Conservation (phyloP, 2,888 invertebrate genomes). For the Augochlorella aurata region DNA sequence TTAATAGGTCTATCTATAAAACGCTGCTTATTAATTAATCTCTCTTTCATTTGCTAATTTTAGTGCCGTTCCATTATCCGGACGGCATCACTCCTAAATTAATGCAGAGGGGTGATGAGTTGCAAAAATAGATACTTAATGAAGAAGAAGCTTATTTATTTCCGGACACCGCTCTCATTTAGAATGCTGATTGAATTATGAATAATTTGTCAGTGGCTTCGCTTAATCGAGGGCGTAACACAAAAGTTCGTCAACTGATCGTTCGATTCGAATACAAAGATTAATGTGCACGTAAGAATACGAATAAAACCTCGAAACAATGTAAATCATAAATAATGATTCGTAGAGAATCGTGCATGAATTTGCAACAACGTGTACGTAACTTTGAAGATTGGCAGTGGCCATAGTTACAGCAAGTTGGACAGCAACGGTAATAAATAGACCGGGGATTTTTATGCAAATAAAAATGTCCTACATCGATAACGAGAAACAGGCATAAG, state of each 20-base stretch:
- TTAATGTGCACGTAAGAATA: too few species aligned
- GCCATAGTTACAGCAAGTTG: not conserved
- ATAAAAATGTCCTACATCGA: too few species aligned
- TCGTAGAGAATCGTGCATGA: too few species aligned
- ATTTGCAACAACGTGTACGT: not conserved
- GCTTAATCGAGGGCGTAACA: not conserved
- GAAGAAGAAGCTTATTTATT: not conserved
- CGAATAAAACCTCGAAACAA: not conserved
- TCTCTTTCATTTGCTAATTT: not conserved
- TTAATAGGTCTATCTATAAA: not conserved
- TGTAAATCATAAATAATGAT: not conserved
- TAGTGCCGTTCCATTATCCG: not conserved
- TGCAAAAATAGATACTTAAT: not conserved
- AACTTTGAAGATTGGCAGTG: not conserved
- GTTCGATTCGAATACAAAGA: too few species aligned
- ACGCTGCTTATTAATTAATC: not conserved
- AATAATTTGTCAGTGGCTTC: not conserved
- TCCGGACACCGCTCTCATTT: not conserved
- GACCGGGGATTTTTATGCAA: too few species aligned
- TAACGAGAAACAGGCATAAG: too few species aligned
- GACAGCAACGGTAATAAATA: not conserved
- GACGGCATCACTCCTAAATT: not conserved
- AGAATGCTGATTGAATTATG: not conserved
- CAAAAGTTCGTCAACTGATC: not conserved
- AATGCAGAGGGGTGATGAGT: not conserved